Evolutionary conservation across 2,888 invertebrate species (phyloP).

Genomic region (Ophonus ardosiacus): DNA sequence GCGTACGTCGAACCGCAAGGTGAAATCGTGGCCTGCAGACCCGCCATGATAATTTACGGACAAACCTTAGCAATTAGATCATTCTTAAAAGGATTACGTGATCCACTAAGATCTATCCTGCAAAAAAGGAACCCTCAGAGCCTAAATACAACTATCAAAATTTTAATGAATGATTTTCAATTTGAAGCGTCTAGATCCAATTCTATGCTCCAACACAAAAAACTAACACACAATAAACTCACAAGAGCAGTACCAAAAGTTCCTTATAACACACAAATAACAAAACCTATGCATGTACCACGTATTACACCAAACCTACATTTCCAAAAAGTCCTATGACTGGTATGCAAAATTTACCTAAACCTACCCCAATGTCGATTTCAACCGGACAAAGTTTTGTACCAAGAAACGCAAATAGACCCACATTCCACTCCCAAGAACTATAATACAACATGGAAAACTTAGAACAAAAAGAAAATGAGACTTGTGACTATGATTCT

Average conservation of each 20-base stretch:
- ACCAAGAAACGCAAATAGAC: neutral
- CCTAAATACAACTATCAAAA: neutral
- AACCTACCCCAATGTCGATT: neutral
- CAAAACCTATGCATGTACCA: neutral
- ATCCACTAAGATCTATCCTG: neutral
- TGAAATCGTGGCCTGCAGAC: neutral
- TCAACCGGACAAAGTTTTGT: constrained; percentile 8
- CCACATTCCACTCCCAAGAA: neutral
- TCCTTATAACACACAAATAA: neutral
- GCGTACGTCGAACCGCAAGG: constrained; percentile 17
- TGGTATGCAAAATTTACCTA: neutral
- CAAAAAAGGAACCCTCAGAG: neutral
- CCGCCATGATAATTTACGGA: constrained; percentile 2
- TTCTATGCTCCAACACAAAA: neutral
- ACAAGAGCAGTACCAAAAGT: neutral
- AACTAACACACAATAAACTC: neutral
- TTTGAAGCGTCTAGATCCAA: neutral
- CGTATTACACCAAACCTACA: neutral
- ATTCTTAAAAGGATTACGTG: neutral
- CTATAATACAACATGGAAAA: neutral
- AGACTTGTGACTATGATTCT: neutral
- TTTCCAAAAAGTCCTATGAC: neutral
- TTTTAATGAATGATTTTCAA: constrained; percentile 4
- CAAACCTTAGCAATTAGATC: neutral
- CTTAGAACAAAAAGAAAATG: neutral